A percentile compares a stretch with the other conserved stretches of the same genome.
These are phyloP conservation scores for Leptoteleia sp. DNA, from an alignment of 1,140 invertebrate species.

Conservation along the genomic window DNA sequence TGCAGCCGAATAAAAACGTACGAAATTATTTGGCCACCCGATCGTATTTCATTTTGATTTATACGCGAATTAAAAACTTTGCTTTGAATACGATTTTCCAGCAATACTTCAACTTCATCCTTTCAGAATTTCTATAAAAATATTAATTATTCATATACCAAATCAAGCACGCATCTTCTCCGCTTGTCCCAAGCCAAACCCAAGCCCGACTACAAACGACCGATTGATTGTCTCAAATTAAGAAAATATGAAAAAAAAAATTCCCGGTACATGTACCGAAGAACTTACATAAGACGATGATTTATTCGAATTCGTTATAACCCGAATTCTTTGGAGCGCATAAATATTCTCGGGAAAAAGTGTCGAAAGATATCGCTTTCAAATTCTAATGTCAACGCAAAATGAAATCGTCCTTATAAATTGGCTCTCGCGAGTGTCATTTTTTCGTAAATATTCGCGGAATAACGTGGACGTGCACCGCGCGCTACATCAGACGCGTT, in stretches of 20 bases:
- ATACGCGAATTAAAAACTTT: background rate
- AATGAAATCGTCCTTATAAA: slow-evolving; percentile 20
- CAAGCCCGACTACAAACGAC: background rate
- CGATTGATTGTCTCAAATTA: slow-evolving; percentile 26
- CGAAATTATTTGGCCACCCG: slow-evolving; percentile 1
- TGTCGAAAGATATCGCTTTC: slow-evolving; percentile 17
- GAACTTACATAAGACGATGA: slow-evolving; percentile 11
- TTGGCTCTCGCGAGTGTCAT: slow-evolving; percentile 8
- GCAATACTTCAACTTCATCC: no score
- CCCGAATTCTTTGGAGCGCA: background rate
- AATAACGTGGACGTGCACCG: slow-evolving; percentile 22
- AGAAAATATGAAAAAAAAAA: slow-evolving; percentile 11
- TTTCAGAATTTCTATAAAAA: no score
- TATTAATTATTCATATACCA: background rate
- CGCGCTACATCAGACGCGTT: slow-evolving; percentile 17
- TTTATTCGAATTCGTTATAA: slow-evolving; percentile 35
- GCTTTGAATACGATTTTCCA: background rate
- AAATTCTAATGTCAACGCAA: slow-evolving; percentile 2
- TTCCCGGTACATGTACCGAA: background rate
- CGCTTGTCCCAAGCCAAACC: background rate
- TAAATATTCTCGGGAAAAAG: background rate
- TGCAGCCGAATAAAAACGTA: background rate
- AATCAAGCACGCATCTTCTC: background rate
- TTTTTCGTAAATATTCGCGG: slow-evolving; percentile 35
- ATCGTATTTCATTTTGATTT: background rate